Evolutionary conservation across 2,113 vertebrate species (phyloP).

Genomic region (Embiotoca jacksoni): DNA sequence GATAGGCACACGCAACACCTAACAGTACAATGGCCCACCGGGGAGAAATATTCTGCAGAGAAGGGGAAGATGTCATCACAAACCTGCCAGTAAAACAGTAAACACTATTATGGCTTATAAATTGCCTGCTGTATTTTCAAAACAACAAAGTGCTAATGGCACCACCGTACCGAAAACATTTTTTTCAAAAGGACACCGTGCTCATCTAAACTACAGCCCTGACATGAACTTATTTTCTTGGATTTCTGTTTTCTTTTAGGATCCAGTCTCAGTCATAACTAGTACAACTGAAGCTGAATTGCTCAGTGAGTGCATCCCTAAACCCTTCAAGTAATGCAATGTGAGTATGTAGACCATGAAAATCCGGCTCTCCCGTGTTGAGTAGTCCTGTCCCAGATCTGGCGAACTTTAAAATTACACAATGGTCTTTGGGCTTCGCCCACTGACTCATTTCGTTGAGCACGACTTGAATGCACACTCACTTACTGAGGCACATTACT

Average conservation of each 20-base stretch:
- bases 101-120: constrained; percentile 43
- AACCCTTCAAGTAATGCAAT: constrained; percentile 27
- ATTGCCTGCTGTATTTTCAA: constrained; percentile 18
- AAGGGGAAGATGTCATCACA: constrained; percentile 40
- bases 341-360: constrained; percentile 37
- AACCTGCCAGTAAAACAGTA: constrained; percentile 37
- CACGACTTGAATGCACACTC: constrained; percentile 58
- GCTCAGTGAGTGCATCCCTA: constrained; percentile 1
- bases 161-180: neutral
- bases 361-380: constrained; percentile 41
- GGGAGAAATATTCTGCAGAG: constrained; percentile 42
- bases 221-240: neutral
- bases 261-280: constrained; percentile 18
- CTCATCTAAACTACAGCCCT: constrained; percentile 1
- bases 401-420: constrained; percentile 58
- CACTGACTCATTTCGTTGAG: constrained; percentile 64
- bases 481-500: constrained; percentile 48
- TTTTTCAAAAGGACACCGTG: constrained; percentile 21
- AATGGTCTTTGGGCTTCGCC: constrained; percentile 55
- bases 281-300: constrained; percentile 3
- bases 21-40: constrained; percentile 29
- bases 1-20: constrained; percentile 29
- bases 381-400: constrained; percentile 55
- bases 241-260: constrained; percentile 6
- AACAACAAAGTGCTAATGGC: constrained; percentile 25